These are phyloP conservation scores for Cyprinodon tularosa DNA, from an alignment of 2,113 vertebrate species.

Conservation along the genomic window DNA sequence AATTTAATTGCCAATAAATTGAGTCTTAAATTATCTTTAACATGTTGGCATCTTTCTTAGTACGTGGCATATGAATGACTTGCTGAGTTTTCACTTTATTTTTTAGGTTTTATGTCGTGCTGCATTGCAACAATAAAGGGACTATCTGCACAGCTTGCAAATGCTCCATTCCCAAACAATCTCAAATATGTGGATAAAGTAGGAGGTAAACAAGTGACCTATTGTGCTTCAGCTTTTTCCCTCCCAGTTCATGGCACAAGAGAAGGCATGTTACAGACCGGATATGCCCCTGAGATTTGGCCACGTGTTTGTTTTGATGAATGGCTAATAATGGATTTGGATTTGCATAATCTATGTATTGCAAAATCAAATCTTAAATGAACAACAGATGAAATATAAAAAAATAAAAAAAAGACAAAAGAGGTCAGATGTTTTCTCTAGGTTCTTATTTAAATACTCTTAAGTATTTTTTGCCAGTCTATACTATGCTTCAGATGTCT, in stretches of 20 bases:
- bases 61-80: neutral
- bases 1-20: conserved; percentile 79
- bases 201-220: conserved; percentile 69
- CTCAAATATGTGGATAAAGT: conserved; percentile 71
- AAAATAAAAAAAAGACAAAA: neutral
- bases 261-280: conserved; percentile 32
- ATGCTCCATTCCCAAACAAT: conserved; percentile 58
- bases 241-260: conserved; percentile 60
- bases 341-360: neutral
- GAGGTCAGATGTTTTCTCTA: neutral
- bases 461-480: neutral
- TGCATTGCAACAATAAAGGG: conserved; percentile 77
- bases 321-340: neutral
- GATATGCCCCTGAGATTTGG: conserved; percentile 12
- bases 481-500: neutral
- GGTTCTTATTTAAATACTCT: neutral
- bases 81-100: neutral
- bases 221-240: conserved; percentile 64
- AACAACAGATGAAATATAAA: neutral
- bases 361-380: neutral
- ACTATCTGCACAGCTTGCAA: conserved; percentile 37
- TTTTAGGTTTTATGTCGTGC: conserved; percentile 7
- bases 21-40: conserved; percentile 59
- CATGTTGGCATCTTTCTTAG: neutral
- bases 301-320: conserved; percentile 9